Percentiles rank a stretch among this genome's conserved stretches.
These are phyloP conservation scores for Gorsachius magnificus DNA, from an alignment of 2,797 vertebrate genomes.

Conservation along the genomic window DNA sequence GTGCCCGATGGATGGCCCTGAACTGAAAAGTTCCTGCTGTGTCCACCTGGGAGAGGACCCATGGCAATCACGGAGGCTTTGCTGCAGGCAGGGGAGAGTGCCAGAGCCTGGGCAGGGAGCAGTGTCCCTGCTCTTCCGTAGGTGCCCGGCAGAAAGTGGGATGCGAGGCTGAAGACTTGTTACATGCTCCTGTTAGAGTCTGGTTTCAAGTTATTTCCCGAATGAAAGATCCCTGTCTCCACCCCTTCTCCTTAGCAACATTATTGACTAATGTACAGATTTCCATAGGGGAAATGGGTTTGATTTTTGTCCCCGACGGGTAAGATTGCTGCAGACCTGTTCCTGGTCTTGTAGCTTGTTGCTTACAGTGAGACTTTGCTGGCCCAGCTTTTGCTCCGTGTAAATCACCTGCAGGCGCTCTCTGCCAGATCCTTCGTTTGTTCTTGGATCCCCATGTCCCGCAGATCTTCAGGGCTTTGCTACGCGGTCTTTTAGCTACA, in stretches of 20 bases:
- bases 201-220: not conserved
- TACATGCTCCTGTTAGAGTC: not conserved
- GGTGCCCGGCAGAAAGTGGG: not conserved
- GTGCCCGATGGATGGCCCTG: not conserved
- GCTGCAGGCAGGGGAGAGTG: fast-evolving
- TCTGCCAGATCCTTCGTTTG: not conserved
- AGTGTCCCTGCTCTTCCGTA: not conserved
- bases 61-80: not conserved
- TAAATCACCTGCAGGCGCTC: not conserved
- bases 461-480: not conserved
- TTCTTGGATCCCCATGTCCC: not conserved
- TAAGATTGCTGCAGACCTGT: fast-evolving
- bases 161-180: not conserved
- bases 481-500: not conserved
- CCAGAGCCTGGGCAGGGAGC: not conserved
- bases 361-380: not conserved
- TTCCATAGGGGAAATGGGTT: not conserved
- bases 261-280: not conserved
- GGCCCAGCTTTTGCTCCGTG: fast-evolving
- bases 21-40: not conserved
- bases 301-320: not conserved
- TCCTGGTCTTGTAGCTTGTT: not conserved
- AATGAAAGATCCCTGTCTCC: not conserved
- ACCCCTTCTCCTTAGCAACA: not conserved
- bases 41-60: not conserved